Evolutionary conservation across 2,888 invertebrate species (phyloP).

Genomic region (Caenorhabditis macrosperma): DNA sequence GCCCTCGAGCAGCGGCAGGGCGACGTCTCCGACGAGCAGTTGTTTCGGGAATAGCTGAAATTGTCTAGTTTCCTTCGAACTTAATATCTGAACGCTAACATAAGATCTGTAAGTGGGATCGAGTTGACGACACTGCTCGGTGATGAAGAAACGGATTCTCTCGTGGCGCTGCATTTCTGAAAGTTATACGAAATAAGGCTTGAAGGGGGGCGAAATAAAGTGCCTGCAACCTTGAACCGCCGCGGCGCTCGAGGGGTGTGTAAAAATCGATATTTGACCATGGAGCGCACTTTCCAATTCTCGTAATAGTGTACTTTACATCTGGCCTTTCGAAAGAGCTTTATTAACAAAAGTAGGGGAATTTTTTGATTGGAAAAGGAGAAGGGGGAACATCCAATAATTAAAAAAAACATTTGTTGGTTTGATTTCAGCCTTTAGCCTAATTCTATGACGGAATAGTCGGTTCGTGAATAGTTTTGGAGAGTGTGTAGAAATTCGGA

Average conservation of each 20-base stretch:
- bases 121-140: constrained; percentile 18
- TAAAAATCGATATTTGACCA: constrained; percentile 16
- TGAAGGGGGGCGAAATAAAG: background rate
- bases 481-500: no score
- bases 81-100: constrained; percentile 7
- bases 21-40: constrained; percentile 20
- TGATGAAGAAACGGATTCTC: constrained; percentile 40
- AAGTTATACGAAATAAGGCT: background rate
- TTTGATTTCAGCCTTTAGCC: no score
- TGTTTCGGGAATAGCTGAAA: constrained; percentile 42
- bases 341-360: background rate
- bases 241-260: background rate
- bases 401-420: no score
- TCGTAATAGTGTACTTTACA: background rate
- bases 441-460: no score
- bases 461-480: no score
- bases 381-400: no score
- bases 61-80: background rate
- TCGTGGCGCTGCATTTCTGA: constrained; percentile 34
- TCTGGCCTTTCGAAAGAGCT: no score
- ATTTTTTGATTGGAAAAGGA: background rate
- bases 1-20: constrained; percentile 19
- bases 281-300: constrained; percentile 25
- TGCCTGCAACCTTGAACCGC: constrained; percentile 8
- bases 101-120: constrained; percentile 19